Evolutionary conservation across 2,113 vertebrate genomes (phyloP).

Genomic region (Pygoscelis antarcticus): DNA sequence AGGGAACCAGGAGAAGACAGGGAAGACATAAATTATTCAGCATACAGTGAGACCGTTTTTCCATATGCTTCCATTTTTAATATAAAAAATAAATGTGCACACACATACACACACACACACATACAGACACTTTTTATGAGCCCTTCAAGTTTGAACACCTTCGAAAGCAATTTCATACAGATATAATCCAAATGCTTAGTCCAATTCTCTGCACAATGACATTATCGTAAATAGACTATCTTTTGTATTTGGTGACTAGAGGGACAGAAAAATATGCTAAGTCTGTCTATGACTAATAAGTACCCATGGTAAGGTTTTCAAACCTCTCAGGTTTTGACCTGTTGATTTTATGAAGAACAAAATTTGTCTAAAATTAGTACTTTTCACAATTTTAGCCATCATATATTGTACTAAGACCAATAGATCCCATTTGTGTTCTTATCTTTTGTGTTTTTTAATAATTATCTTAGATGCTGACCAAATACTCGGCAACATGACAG

Average conservation of each 20-base stretch:
- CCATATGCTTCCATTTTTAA: background rate
- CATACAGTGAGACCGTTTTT: conserved; percentile 1
- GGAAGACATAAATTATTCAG: conserved; percentile 47
- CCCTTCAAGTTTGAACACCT: background rate
- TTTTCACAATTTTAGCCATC: background rate
- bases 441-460: background rate
- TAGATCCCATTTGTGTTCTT: background rate
- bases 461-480: background rate
- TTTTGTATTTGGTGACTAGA: background rate
- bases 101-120: background rate
- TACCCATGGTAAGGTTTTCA: background rate
- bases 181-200: background rate
- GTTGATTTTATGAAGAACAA: background rate
- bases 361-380: background rate
- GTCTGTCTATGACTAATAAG: background rate
- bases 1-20: conserved; percentile 8
- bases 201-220: background rate
- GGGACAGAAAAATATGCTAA: background rate
- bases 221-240: background rate
- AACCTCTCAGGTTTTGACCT: background rate
- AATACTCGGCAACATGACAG: background rate
- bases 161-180: background rate
- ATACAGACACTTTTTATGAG: background rate
- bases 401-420: background rate
- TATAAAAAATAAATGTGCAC: background rate